These are phyloP conservation scores for Biston stratarius DNA, from an alignment of 2,888 invertebrate genomes.

Conservation along the genomic window DNA sequence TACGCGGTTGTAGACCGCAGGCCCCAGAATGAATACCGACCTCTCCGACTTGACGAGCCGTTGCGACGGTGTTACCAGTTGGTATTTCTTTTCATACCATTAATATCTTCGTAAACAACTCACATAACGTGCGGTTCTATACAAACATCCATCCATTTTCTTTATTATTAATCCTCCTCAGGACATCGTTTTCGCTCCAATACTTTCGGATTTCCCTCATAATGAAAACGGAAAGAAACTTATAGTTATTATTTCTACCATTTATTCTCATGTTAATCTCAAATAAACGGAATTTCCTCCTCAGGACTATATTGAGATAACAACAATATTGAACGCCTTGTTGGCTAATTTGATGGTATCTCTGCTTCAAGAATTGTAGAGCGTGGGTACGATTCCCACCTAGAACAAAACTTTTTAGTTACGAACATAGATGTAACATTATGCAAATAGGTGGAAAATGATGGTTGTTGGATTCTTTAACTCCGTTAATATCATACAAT, in stretches of 20 bases:
- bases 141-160: constrained; percentile 19
- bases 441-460: too few relatives aligned
- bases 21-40: too few relatives aligned
- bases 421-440: too few relatives aligned
- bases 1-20: too few relatives aligned
- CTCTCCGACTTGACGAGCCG: too few relatives aligned
- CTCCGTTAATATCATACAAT: too few relatives aligned
- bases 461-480: too few relatives aligned
- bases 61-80: too few relatives aligned
- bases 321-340: not conserved
- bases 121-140: not conserved
- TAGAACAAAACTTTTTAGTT: too few relatives aligned
- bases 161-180: constrained; percentile 20
- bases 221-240: constrained; percentile 34
- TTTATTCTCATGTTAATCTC: constrained; percentile 38
- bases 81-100: not conserved
- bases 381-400: too few relatives aligned
- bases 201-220: constrained; percentile 24
- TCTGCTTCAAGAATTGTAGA: too few relatives aligned
- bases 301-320: not conserved
- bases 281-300: constrained; percentile 16
- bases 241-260: constrained; percentile 45
- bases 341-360: too few relatives aligned
- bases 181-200: constrained; percentile 13
- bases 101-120: not conserved